Evolutionary conservation across 2,113 vertebrate genomes (phyloP).

Genomic region (Microcebus jonahi): DNA sequence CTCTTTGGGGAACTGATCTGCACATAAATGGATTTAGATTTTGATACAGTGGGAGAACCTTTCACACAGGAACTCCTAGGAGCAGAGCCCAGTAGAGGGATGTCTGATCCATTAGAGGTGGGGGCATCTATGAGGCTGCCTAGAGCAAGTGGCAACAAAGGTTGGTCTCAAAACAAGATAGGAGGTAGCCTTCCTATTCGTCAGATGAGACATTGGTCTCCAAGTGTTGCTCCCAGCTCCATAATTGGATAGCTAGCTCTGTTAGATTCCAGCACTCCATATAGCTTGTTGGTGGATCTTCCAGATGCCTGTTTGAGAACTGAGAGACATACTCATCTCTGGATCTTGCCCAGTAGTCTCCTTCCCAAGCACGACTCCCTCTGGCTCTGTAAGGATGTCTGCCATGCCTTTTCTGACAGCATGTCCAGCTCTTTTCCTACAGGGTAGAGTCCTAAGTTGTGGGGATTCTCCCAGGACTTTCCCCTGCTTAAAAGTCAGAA

Average conservation of each 20-base stretch:
- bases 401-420: neutral
- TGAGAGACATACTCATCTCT: neutral
- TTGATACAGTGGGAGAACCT: neutral
- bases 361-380: neutral
- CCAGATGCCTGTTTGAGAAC: neutral
- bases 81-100: neutral
- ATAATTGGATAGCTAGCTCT: neutral
- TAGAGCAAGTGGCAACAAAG: neutral
- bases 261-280: neutral
- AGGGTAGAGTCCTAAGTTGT: neutral
- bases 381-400: neutral
- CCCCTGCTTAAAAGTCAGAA: neutral
- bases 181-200: neutral
- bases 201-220: neutral
- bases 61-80: neutral
- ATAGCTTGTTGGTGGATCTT: neutral
- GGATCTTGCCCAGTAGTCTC: neutral
- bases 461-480: neutral
- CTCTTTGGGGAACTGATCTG: neutral
- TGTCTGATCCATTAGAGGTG: neutral
- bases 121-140: neutral
- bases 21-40: neutral
- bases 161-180: neutral
- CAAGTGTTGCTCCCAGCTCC: neutral
- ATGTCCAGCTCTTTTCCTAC: neutral